A percentile compares a stretch with the other conserved stretches of the same genome.
Evolutionary conservation across 2,888 invertebrate species (phyloP).

Genomic region (Caenorhabditis imperialis): DNA sequence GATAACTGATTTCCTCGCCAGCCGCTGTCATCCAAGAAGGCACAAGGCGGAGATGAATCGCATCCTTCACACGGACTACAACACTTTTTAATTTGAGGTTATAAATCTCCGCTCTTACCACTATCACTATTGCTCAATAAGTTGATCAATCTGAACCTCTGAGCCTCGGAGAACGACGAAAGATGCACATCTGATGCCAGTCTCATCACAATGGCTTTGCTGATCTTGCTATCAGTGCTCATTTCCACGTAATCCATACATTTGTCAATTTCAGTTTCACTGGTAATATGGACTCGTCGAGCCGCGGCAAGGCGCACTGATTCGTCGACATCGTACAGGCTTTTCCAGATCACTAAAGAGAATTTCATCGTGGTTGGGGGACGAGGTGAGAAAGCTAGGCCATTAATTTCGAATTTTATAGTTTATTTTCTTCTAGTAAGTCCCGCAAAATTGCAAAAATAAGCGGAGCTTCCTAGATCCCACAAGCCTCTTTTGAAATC

Average conservation of each 20-base stretch:
- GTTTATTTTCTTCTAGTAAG: no score
- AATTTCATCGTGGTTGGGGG: no score
- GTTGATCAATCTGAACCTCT: constrained; percentile 41
- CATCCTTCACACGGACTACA: constrained; percentile 35
- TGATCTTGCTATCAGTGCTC: constrained; percentile 31
- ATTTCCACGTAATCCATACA: constrained; percentile 41
- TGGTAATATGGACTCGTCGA: constrained; percentile 31
- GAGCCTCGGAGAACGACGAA: constrained; percentile 28
- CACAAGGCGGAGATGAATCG: constrained; percentile 41
- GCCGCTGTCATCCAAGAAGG: constrained; percentile 40
- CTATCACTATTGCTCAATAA: constrained; percentile 35
- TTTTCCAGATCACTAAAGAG: constrained; percentile 35
- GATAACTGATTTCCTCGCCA: constrained; percentile 4
- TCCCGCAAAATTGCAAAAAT: no score
- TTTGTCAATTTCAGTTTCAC: constrained; percentile 27
- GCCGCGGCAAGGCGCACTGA: constrained; percentile 27
- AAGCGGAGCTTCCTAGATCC: no score
- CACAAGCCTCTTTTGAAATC: no score
- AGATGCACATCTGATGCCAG: constrained; percentile 36
- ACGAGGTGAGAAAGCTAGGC: no score
- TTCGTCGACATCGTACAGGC: constrained; percentile 45
- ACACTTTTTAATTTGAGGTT: no score
- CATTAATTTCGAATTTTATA: no score
- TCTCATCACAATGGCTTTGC: constrained; percentile 21
- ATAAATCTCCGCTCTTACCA: no score